Evolutionary conservation across 2,113 vertebrate species (phyloP).

Genomic region (Pachypanchax playfairii): DNA sequence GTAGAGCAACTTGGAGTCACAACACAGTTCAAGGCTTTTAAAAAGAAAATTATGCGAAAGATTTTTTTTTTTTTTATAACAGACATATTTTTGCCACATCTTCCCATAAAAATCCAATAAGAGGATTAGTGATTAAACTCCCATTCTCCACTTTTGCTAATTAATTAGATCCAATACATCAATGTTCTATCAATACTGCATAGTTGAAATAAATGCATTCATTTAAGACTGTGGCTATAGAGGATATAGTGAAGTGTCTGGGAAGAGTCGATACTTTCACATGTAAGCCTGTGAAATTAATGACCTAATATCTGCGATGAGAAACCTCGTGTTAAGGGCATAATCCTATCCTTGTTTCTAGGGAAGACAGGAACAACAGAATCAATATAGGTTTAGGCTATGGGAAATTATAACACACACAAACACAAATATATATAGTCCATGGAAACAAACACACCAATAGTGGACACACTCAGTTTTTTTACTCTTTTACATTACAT

Average conservation of each 20-base stretch:
- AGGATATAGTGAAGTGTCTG: constrained; percentile 68
- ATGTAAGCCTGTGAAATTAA: constrained; percentile 82
- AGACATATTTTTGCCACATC: constrained; percentile 1
- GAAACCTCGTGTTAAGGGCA: constrained; percentile 77
- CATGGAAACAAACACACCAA: neutral
- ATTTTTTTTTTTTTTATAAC: constrained; percentile 12
- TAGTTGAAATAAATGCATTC: constrained; percentile 72
- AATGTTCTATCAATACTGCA: constrained; percentile 66
- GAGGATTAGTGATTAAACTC: constrained; percentile 64
- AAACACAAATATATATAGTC: constrained; percentile 7
- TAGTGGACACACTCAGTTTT: constrained; percentile 6
- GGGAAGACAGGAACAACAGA: constrained; percentile 64
- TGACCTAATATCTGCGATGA: constrained; percentile 79
- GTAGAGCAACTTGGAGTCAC: neutral
- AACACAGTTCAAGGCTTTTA: too few relatives aligned
- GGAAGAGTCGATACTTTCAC: constrained; percentile 83
- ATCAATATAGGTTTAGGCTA: constrained; percentile 76
- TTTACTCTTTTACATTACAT: neutral
- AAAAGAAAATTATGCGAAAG: too few relatives aligned
- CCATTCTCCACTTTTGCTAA: constrained; percentile 67
- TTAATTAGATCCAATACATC: constrained; percentile 73
- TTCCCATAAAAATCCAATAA: constrained; percentile 62
- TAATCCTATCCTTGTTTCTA: constrained; percentile 73
- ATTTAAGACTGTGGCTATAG: constrained; percentile 52
- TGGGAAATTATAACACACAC: constrained; percentile 68